Conservation (phyloP, 2,888 invertebrate species). For the Drosophila rellima region DNA sequence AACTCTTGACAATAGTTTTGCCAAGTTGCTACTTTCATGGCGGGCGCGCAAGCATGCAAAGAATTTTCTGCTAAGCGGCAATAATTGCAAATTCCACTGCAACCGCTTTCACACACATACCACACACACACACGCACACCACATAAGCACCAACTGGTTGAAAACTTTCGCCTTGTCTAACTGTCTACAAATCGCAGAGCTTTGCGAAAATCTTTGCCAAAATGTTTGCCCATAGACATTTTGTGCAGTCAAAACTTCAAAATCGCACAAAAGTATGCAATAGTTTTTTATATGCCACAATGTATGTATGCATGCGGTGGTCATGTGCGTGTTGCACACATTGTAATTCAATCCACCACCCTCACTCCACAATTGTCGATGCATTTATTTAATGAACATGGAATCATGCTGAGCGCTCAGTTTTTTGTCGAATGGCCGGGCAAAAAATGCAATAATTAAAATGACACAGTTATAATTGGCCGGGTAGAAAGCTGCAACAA, state of each 20-base stretch:
- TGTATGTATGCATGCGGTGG: slow-evolving; percentile 58
- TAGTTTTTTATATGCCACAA: slow-evolving; percentile 64
- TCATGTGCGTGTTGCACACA: slow-evolving; percentile 47
- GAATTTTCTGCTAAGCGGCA: slow-evolving; percentile 78
- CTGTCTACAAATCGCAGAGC: slow-evolving; percentile 80
- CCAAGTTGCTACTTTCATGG: slow-evolving; percentile 74
- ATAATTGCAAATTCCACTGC: slow-evolving; percentile 79
- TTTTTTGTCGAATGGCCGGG: slow-evolving; percentile 6
- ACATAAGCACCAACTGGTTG: slow-evolving; percentile 22
- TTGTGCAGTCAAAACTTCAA: slow-evolving; percentile 56
- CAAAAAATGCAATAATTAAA: slow-evolving; percentile 31
- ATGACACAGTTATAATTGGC: slow-evolving; percentile 46
- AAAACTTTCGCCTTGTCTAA: slow-evolving; percentile 75
- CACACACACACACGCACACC: slow-evolving; percentile 24
- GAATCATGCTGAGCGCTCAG: slow-evolving; percentile 33
- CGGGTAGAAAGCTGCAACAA: slow-evolving; percentile 35
- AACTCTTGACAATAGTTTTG: slow-evolving; percentile 78
- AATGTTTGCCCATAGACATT: slow-evolving; percentile 79
- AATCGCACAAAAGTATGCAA: slow-evolving; percentile 68
- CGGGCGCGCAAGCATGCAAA: slow-evolving; percentile 65
- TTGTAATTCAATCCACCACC: slow-evolving; percentile 33
- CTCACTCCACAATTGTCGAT: slow-evolving; percentile 29
- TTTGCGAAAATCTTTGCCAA: slow-evolving; percentile 79
- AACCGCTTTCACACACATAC: slow-evolving; percentile 54
- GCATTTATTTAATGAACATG: slow-evolving; percentile 56